A percentile compares a stretch with the other conserved stretches of the same genome.
Evolutionary conservation across 1,140 invertebrate species (phyloP).

Genomic region (Drosophila kikkawai): DNA sequence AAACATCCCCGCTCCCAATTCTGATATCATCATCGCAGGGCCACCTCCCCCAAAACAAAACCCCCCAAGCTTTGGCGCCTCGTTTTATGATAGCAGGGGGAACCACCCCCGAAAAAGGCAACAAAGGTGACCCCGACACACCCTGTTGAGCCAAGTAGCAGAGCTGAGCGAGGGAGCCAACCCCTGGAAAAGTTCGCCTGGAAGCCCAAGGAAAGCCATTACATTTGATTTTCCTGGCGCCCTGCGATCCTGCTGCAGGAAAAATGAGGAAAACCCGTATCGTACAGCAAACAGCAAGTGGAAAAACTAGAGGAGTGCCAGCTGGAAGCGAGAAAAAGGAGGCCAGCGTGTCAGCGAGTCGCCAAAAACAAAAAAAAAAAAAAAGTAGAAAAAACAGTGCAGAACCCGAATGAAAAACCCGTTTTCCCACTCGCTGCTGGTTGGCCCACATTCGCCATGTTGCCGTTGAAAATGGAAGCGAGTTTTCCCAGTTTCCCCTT

Average conservation of each 20-base stretch:
- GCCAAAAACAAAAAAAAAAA: conserved; percentile 3
- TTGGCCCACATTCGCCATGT: conserved; percentile 63
- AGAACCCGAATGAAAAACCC: conserved; percentile 71
- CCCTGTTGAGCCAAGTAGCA: conserved; percentile 25
- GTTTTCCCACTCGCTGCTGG: conserved; percentile 60
- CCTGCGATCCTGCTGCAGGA: conserved; percentile 28
- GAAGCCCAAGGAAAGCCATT: conserved; percentile 30
- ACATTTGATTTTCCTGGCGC: conserved; percentile 31
- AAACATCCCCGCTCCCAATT: conserved; percentile 25
- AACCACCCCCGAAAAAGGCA: conserved; percentile 43
- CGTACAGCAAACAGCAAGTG: conserved; percentile 38
- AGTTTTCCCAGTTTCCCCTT: conserved; percentile 60
- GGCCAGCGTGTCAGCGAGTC: conserved; percentile 74
- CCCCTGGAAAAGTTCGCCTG: conserved; percentile 37
- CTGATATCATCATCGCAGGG: conserved; percentile 57
- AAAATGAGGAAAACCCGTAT: conserved; percentile 16
- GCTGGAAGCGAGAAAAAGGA: conserved; percentile 61
- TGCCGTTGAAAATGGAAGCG: conserved; percentile 54
- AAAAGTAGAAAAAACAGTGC: conserved; percentile 36
- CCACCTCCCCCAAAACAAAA: neutral
- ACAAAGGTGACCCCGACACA: conserved; percentile 55
- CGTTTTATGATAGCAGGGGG: conserved; percentile 25
- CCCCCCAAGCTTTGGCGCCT: conserved; percentile 13
- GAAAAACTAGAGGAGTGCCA: conserved; percentile 55
- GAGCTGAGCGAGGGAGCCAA: conserved; percentile 5